Evolutionary conservation across 1,140 invertebrate genomes (phyloP).

Genomic region (Drosophila quadrilineata): DNA sequence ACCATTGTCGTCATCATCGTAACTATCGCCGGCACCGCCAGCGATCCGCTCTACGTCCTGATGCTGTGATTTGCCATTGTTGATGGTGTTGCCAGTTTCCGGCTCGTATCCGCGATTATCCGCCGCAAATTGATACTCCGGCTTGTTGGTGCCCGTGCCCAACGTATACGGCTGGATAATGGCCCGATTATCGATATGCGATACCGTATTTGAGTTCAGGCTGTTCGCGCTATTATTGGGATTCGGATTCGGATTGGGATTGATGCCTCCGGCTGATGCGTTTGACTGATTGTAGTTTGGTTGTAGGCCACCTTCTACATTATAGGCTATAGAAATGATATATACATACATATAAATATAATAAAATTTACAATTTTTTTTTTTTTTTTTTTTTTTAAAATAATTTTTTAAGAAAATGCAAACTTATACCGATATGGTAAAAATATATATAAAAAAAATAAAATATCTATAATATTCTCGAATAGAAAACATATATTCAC

Average conservation of each 20-base stretch:
- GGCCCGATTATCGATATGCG: slow-evolving; percentile 73
- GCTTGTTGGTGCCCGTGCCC: slow-evolving; percentile 55
- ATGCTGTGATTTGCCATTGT: slow-evolving; percentile 65
- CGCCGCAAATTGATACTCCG: slow-evolving; percentile 74
- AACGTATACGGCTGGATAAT: slow-evolving; percentile 77
- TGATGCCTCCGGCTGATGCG: slow-evolving; percentile 35
- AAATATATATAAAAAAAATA: too few relatives aligned
- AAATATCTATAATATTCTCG: too few relatives aligned
- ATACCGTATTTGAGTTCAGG: slow-evolving; percentile 23
- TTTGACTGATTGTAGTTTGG: slow-evolving; percentile 87
- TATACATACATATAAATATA: neutral
- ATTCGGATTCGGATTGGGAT: too few relatives aligned
- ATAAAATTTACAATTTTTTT: too few relatives aligned
- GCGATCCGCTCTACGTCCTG: slow-evolving; percentile 76
- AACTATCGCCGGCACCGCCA: slow-evolving; percentile 56
- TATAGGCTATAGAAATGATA: slow-evolving; percentile 50
- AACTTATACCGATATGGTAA: too few relatives aligned
- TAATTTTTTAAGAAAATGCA: too few relatives aligned
- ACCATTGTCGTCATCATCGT: too few relatives aligned
- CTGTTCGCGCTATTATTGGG: slow-evolving; percentile 37
- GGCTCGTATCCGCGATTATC: slow-evolving; percentile 73
- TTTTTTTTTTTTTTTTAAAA: too few relatives aligned
- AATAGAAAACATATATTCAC: too few relatives aligned
- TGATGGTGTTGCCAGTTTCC: slow-evolving; percentile 41
- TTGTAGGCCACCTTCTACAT: slow-evolving; percentile 87